Conservation (phyloP, 2,113 vertebrate species). For the Ceyx margarethae region DNA sequence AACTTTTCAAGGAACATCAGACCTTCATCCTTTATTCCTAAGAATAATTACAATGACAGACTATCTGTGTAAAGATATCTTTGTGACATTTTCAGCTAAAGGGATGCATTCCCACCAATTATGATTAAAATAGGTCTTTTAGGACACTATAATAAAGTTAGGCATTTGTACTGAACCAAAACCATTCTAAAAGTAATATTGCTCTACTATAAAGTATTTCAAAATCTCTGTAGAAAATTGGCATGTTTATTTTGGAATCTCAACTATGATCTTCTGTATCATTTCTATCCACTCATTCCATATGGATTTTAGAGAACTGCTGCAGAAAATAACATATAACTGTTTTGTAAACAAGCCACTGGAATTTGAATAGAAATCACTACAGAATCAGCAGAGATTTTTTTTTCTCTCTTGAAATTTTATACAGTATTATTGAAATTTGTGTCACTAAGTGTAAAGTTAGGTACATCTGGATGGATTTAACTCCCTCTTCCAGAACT, state of each 20-base stretch:
- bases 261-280: not conserved
- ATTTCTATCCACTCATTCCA: slow-evolving; percentile 23
- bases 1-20: not conserved
- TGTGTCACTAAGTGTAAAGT: not conserved
- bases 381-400: slow-evolving; percentile 4
- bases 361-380: slow-evolving; percentile 1
- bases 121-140: not conserved
- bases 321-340: slow-evolving; percentile 29
- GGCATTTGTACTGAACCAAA: not conserved
- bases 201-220: not conserved
- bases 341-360: slow-evolving; percentile 3
- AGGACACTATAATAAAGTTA: slow-evolving; percentile 3
- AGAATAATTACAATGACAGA: not conserved
- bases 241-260: slow-evolving; percentile 33
- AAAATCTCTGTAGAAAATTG: slow-evolving; percentile 44
- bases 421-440: not conserved
- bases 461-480: not conserved
- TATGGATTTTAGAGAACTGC: slow-evolving; percentile 15
- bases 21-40: not conserved
- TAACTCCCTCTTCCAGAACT: not conserved
- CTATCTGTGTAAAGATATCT: not conserved
- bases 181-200: not conserved
- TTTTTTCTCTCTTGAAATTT: slow-evolving; percentile 21
- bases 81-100: not conserved
- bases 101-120: not conserved